phyloP scores from a whole-genome alignment of 2,797 vertebrate species.

The Sebastes cheni region DNA sequence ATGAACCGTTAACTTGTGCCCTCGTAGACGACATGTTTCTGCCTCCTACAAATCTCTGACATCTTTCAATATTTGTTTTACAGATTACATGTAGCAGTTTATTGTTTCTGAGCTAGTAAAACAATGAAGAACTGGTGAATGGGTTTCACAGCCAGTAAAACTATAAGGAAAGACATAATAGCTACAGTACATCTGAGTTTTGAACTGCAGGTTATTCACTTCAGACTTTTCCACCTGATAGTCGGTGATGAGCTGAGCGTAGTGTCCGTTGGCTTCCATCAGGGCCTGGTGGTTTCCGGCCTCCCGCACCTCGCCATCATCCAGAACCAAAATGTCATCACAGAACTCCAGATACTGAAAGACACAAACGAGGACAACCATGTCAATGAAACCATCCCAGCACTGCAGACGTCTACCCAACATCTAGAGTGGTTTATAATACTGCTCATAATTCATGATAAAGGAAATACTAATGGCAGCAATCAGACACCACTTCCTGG shows the following conservation, averaged over 20 bases:
- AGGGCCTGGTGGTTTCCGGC: constrained; percentile 80
- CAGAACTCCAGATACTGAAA: constrained; percentile 88
- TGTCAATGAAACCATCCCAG: not conserved
- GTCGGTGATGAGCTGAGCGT: constrained; percentile 83
- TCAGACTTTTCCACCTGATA: constrained; percentile 76
- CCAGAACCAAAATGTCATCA: constrained; percentile 85
- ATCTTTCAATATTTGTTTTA: not conserved
- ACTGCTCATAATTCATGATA: not conserved
- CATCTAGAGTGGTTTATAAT: not conserved
- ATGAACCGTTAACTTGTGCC: not conserved
- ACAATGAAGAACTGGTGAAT: not conserved
- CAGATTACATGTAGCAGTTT: not conserved
- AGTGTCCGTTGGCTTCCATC: constrained; percentile 76
- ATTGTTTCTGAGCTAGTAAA: not conserved
- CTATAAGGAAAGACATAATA: not conserved
- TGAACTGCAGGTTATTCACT: constrained; percentile 55
- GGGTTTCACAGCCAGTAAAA: not conserved
- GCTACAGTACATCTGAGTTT: not conserved
- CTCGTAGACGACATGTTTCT: not conserved
- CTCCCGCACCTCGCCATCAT: constrained; percentile 83
- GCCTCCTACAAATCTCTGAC: not conserved
- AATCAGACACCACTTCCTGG: not conserved
- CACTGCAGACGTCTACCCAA: not conserved
- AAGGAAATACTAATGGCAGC: not conserved
- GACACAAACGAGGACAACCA: not conserved